These are phyloP conservation scores for Neodiprion lecontei DNA, from an alignment of 1,140 invertebrate genomes.

Conservation along the genomic window DNA sequence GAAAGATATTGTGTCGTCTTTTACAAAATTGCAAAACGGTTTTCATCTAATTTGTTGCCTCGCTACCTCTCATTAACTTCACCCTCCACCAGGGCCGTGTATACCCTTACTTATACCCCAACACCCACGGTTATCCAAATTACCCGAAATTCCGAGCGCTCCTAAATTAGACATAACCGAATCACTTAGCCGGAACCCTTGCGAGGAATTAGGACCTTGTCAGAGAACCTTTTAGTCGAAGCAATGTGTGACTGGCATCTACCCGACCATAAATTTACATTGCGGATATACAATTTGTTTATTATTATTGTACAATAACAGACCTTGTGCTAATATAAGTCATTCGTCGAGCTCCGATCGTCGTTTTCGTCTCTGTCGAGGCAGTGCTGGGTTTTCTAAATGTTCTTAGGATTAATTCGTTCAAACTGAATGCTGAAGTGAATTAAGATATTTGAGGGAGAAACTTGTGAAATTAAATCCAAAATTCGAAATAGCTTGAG, in stretches of 20 bases:
- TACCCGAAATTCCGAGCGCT: background rate
- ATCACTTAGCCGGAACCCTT: background rate
- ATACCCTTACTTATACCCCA: background rate
- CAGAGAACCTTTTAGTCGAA: background rate
- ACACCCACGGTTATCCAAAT: background rate
- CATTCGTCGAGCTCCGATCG: too few relatives aligned
- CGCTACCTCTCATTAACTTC: slow-evolving; percentile 1
- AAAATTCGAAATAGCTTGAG: too few relatives aligned
- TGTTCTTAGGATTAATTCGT: too few relatives aligned
- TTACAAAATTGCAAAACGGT: background rate
- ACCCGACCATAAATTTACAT: too few relatives aligned
- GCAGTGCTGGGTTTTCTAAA: too few relatives aligned
- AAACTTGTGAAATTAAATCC: too few relatives aligned
- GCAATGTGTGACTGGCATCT: background rate
- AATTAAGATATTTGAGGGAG: too few relatives aligned
- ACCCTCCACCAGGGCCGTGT: background rate
- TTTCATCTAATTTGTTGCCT: slow-evolving; percentile 4
- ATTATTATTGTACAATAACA: too few relatives aligned
- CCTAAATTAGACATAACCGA: slow-evolving; percentile 5
- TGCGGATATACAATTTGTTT: too few relatives aligned
- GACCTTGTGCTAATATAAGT: too few relatives aligned
- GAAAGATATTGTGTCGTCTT: background rate
- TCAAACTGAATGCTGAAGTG: too few relatives aligned
- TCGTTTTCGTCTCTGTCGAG: too few relatives aligned
- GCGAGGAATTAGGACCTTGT: background rate